These are phyloP conservation scores for Lasioglossum baleicum DNA, from an alignment of 1,140 invertebrate species.

Conservation along the genomic window DNA sequence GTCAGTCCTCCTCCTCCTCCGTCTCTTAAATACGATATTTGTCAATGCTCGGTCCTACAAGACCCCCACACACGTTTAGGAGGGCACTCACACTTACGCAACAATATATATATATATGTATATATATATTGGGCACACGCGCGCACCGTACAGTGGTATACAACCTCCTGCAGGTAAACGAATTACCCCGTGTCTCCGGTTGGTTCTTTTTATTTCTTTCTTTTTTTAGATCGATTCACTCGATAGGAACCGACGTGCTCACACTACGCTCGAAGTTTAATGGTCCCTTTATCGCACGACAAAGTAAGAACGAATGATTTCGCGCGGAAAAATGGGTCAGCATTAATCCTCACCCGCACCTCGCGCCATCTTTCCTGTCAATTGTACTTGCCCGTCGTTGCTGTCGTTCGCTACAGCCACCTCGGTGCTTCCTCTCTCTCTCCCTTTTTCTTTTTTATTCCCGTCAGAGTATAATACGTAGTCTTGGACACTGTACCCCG, in stretches of 20 bases:
- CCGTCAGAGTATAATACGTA: neutral
- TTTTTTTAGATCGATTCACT: conserved; percentile 11
- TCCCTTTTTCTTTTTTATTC: conserved; percentile 2
- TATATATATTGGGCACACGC: conserved; percentile 24
- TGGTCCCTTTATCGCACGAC: conserved; percentile 37
- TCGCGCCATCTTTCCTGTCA: conserved; percentile 74
- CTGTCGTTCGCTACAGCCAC: conserved; percentile 31
- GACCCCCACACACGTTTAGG: neutral
- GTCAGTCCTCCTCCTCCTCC: neutral
- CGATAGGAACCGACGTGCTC: neutral
- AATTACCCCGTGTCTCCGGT: neutral
- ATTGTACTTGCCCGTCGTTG: conserved; percentile 59
- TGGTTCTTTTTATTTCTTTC: no score
- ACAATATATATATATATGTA: neutral
- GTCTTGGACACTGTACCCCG: neutral
- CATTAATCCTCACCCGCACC: conserved; percentile 69
- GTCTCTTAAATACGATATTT: neutral
- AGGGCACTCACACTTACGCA: conserved; percentile 41
- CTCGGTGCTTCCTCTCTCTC: conserved; percentile 26
- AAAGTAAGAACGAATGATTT: conserved; percentile 45
- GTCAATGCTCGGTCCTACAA: conserved; percentile 4
- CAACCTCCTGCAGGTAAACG: neutral
- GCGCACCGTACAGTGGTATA: conserved; percentile 20
- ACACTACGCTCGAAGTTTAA: conserved; percentile 32
- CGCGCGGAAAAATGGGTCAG: conserved; percentile 70